These are phyloP conservation scores for Molossus alvarezi DNA, from an alignment of 2,797 vertebrate genomes.

Conservation along the genomic window DNA sequence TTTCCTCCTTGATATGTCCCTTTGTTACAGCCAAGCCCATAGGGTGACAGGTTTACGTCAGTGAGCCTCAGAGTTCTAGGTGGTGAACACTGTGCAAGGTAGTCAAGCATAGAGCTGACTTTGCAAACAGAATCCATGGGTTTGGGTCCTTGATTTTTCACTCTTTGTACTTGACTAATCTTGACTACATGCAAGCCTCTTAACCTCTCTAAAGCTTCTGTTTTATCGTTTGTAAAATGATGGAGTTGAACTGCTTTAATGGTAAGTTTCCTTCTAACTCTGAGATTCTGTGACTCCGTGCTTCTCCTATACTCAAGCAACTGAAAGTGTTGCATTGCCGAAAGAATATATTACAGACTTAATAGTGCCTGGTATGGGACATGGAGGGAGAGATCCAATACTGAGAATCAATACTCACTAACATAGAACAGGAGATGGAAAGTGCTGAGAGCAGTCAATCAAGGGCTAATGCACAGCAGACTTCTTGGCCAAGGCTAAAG, in stretches of 20 bases:
- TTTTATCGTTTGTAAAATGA: conserved; percentile 47
- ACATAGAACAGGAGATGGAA: conserved; percentile 36
- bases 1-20: not conserved
- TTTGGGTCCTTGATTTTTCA: not conserved
- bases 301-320: conserved; percentile 46
- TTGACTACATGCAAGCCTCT: not conserved
- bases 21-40: not conserved
- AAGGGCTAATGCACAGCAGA: conserved; percentile 63
- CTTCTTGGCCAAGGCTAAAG: conserved; percentile 66
- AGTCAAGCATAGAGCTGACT: not conserved
- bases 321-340: conserved; percentile 55
- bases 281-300: conserved; percentile 50
- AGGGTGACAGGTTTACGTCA: not conserved
- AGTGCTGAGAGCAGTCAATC: conserved; percentile 64
- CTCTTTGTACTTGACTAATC: not conserved
- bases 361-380: conserved; percentile 30
- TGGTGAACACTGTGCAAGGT: not conserved
- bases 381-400: conserved; percentile 62
- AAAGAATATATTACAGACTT: conserved; percentile 73
- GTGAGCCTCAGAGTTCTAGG: not conserved
- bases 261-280: conserved; percentile 43
- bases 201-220: not conserved
- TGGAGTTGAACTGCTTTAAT: not conserved
- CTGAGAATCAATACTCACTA: conserved; percentile 66
- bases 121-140: not conserved